These are phyloP conservation scores for Heterohyrax brucei DNA, from an alignment of 2,797 vertebrate genomes.

Conservation along the genomic window DNA sequence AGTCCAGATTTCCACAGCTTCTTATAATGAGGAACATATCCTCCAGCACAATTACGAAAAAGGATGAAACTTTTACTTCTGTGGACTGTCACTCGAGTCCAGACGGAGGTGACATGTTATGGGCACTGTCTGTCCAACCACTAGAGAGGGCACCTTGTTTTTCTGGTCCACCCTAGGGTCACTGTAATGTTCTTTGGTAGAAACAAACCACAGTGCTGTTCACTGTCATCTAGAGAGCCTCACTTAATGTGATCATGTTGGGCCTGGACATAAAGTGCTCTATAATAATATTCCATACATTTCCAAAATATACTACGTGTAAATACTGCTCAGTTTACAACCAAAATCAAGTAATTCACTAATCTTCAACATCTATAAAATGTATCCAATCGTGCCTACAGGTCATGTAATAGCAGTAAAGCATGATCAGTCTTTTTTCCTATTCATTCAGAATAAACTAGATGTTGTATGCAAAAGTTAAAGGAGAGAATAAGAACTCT, in stretches of 20 bases:
- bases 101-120: neutral
- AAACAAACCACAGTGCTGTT: constrained; percentile 44
- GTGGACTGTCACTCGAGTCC: neutral
- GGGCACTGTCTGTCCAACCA: neutral
- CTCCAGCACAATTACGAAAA: constrained; percentile 35
- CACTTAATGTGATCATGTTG: neutral
- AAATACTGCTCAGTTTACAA: neutral
- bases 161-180: neutral
- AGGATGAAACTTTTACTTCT: neutral
- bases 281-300: neutral
- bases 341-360: neutral
- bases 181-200: neutral
- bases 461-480: neutral
- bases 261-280: neutral
- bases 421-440: neutral
- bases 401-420: neutral
- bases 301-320: neutral
- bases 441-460: neutral
- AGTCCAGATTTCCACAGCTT: neutral
- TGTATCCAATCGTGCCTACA: neutral
- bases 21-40: neutral
- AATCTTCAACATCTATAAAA: neutral
- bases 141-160: neutral
- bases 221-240: neutral
- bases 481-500: neutral